phyloP scores from a whole-genome alignment of 1,140 invertebrate species.

The Tetramorium parvispinum region DNA sequence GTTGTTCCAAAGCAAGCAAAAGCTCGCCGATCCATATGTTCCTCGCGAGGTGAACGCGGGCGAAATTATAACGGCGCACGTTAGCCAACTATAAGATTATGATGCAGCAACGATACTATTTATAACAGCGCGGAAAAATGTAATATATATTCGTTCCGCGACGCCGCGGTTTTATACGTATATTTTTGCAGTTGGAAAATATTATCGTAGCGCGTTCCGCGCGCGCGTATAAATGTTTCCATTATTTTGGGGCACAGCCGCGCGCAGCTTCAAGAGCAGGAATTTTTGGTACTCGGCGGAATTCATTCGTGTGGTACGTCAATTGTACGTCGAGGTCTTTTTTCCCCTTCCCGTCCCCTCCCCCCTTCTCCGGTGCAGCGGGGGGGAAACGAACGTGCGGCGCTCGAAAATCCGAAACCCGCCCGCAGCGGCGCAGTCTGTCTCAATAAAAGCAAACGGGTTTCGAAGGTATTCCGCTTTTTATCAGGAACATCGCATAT shows the following conservation, averaged over 20 bases:
- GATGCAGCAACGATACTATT: conserved; percentile 26
- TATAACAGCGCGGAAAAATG: conserved; percentile 17
- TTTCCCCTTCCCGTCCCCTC: background rate
- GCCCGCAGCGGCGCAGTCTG: conserved; percentile 47
- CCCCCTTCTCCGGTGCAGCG: background rate
- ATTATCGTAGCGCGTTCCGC: conserved; percentile 39
- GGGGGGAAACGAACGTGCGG: background rate
- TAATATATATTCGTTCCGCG: conserved; percentile 34
- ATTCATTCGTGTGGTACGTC: conserved; percentile 55
- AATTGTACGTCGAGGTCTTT: conserved; percentile 27
- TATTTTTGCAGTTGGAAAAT: conserved; percentile 58
- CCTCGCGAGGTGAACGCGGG: background rate
- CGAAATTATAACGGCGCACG: conserved; percentile 22
- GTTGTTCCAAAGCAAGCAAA: conserved; percentile 6
- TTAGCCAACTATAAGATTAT: conserved; percentile 24
- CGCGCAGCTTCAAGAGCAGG: conserved; percentile 16
- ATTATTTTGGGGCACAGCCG: conserved; percentile 45
- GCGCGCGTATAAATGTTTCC: conserved; percentile 52
- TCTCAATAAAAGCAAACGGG: conserved; percentile 68
- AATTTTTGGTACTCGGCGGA: conserved; percentile 57
- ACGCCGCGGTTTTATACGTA: background rate
- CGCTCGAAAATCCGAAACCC: conserved; percentile 42
- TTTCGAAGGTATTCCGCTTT: conserved; percentile 60
- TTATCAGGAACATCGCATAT: conserved; percentile 50
- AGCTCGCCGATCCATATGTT: background rate